Evolutionary conservation across 2,113 vertebrate genomes (phyloP).

Genomic region (Hippocampus guttulatus): DNA sequence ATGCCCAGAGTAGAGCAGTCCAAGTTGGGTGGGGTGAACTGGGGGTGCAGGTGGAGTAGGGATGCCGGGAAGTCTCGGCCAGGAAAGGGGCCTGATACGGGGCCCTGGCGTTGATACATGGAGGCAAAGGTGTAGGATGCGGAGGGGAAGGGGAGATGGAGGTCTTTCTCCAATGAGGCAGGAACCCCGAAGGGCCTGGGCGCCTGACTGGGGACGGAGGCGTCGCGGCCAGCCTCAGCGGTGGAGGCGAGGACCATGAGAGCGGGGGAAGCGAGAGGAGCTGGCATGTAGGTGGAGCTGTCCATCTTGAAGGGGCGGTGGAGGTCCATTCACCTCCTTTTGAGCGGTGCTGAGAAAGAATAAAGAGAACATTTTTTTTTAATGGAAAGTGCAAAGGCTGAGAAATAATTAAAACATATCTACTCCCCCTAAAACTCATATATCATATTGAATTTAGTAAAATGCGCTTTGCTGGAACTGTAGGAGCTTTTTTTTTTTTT

Average conservation of each 20-base stretch:
- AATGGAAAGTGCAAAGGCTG: not conserved
- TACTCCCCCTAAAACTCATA: not conserved
- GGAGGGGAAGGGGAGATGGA: slow-evolving; percentile 93
- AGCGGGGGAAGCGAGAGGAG: slow-evolving; percentile 91
- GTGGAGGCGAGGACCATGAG: slow-evolving; percentile 97
- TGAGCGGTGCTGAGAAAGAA: slow-evolving; percentile 49
- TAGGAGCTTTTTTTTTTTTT: slow-evolving; percentile 26
- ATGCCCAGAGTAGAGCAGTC: slow-evolving; percentile 95
- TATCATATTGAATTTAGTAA: slow-evolving; percentile 12
- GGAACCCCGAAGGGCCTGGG: slow-evolving; percentile 90
- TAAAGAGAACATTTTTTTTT: slow-evolving; percentile 4
- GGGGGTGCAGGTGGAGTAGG: slow-evolving; percentile 93
- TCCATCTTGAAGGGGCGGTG: slow-evolving; percentile 99
- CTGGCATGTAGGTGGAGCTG: slow-evolving; percentile 93
- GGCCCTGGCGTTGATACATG: slow-evolving; percentile 95
- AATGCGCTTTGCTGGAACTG: slow-evolving; percentile 21
- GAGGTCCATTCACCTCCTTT: slow-evolving; percentile 87
- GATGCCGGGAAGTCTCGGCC: slow-evolving; percentile 93
- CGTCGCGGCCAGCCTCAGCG: slow-evolving; percentile 89
- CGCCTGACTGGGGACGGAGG: slow-evolving; percentile 92
- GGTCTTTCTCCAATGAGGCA: slow-evolving; percentile 90
- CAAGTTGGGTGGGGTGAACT: slow-evolving; percentile 91
- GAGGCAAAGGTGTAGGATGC: slow-evolving; percentile 97
- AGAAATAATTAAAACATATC: not conserved
- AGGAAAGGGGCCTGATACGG: slow-evolving; percentile 85